Percentiles rank a stretch among this genome's conserved stretches.
phyloP scores from a whole-genome alignment of 2,113 vertebrate species.

The Xiphias gladius region DNA sequence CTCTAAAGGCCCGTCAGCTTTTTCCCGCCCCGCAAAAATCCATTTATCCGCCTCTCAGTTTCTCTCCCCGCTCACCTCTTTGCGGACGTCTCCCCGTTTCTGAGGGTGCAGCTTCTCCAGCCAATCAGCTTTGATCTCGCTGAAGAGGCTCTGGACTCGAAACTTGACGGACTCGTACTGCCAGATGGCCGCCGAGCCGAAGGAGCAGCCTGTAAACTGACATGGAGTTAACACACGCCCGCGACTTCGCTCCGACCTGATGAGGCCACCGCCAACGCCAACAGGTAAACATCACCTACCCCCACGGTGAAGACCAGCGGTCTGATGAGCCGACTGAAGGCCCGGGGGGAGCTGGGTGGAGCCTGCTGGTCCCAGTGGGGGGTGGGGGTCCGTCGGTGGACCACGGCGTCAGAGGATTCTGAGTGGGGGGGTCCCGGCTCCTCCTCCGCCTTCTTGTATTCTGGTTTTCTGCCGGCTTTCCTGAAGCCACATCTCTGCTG shows the following conservation, averaged over 20 bases:
- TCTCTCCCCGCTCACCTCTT: constrained; percentile 84
- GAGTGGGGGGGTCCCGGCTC: constrained; percentile 50
- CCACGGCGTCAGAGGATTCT: neutral
- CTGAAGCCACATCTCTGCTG: constrained; percentile 87
- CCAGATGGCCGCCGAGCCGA: constrained; percentile 94
- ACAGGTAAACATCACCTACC: constrained; percentile 81
- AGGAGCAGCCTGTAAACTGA: constrained; percentile 96
- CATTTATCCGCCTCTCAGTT: no score
- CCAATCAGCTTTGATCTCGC: constrained; percentile 90
- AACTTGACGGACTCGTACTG: constrained; percentile 95
- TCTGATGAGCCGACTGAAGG: constrained; percentile 84
- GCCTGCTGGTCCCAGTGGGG: constrained; percentile 68
- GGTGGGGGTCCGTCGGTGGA: constrained; percentile 52
- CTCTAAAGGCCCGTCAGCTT: no score
- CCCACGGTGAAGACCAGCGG: constrained; percentile 92
- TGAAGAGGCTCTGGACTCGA: constrained; percentile 90
- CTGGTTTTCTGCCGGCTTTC: constrained; percentile 84
- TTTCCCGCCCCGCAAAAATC: no score
- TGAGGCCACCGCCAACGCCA: rapidly evolving
- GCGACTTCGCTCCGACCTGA: neutral
- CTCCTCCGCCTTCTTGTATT: constrained; percentile 78
- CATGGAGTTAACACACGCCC: constrained; percentile 46
- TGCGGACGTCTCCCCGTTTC: constrained; percentile 91
- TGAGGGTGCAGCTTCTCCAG: constrained; percentile 90
- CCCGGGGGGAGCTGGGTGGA: constrained; percentile 64